phyloP scores from a whole-genome alignment of 2,113 vertebrate species.

The Suricata suricatta region DNA sequence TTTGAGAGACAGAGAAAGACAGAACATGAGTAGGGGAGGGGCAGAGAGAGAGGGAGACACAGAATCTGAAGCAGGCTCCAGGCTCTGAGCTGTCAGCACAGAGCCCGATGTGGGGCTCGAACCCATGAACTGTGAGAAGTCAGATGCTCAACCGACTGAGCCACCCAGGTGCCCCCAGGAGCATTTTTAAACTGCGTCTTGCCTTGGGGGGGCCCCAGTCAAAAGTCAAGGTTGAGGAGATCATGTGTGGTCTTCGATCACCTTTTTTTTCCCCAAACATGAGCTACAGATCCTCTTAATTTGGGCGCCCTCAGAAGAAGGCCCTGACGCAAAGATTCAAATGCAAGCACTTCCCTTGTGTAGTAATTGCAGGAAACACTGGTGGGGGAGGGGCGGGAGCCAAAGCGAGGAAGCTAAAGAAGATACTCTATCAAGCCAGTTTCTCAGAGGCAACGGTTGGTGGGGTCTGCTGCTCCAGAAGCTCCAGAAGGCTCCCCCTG shows the following conservation, averaged over 20 bases:
- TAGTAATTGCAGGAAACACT: neutral
- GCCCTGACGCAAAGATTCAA: neutral
- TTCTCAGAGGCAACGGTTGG: neutral
- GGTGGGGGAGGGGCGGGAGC: neutral
- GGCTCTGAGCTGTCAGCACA: no score
- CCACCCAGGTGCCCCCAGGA: neutral
- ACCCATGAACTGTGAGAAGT: no score
- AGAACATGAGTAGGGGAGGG: no score
- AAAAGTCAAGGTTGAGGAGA: neutral
- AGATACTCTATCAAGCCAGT: neutral
- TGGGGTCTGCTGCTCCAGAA: neutral
- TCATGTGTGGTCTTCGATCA: neutral
- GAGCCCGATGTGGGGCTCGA: no score
- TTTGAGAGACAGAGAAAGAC: no score
- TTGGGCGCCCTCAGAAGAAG: neutral
- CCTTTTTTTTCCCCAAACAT: neutral
- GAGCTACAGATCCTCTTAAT: neutral
- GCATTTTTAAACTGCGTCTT: neutral
- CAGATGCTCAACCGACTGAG: no score
- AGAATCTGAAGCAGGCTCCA: no score
- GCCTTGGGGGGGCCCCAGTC: neutral
- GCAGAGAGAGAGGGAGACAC: no score
- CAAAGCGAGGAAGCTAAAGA: neutral
- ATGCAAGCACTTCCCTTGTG: neutral
- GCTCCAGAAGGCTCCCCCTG: neutral